These are phyloP conservation scores for Choreutis nemorana DNA, from an alignment of 2,888 invertebrate genomes.

Conservation along the genomic window DNA sequence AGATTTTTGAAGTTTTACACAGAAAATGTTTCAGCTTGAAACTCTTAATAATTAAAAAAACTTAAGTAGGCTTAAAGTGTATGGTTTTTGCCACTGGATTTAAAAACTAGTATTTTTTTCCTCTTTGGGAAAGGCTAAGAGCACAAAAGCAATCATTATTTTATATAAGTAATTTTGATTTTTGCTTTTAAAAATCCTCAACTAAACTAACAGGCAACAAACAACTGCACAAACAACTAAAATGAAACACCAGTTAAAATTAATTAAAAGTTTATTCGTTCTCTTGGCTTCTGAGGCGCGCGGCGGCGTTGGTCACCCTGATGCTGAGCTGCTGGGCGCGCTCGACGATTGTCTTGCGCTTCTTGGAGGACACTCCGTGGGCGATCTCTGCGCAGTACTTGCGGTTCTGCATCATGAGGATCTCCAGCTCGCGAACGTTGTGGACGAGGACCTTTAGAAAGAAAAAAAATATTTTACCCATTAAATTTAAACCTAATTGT, in stretches of 20 bases:
- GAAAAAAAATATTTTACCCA: neutral
- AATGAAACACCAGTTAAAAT: neutral
- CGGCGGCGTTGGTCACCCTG: conserved; percentile 94
- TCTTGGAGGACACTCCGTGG: conserved; percentile 97
- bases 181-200: too few relatives aligned
- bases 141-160: too few relatives aligned
- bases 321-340: conserved; percentile 96
- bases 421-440: conserved; percentile 87
- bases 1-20: too few relatives aligned
- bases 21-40: too few relatives aligned
- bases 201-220: neutral
- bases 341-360: conserved; percentile 95
- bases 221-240: neutral
- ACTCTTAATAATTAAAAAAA: too few relatives aligned
- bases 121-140: too few relatives aligned
- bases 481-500: neutral
- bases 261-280: conserved; percentile 80
- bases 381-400: conserved; percentile 98
- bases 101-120: too few relatives aligned
- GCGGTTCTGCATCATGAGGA: conserved; percentile 98
- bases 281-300: conserved; percentile 97
- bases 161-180: too few relatives aligned
- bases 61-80: too few relatives aligned
- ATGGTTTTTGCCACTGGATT: too few relatives aligned
- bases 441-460: conserved; percentile 48